phyloP scores from a whole-genome alignment of 2,797 vertebrate species.

The Apodemus agrarius region DNA sequence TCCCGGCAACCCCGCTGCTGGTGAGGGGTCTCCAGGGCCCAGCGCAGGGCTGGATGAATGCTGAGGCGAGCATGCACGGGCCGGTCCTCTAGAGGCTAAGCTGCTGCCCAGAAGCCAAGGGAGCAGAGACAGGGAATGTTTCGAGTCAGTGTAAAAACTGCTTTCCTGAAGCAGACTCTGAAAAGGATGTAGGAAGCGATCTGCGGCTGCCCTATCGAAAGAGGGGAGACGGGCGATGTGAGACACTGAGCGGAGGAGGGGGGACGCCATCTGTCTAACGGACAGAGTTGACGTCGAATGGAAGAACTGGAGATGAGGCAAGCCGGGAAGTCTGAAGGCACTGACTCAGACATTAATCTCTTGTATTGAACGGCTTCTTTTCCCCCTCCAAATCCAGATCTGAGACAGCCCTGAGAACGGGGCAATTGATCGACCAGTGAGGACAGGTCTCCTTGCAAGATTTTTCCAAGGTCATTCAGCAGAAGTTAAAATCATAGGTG shows the following conservation, averaged over 20 bases:
- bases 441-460: not conserved
- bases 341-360: not conserved
- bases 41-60: not conserved
- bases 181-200: not conserved
- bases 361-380: not conserved
- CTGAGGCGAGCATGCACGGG: too few relatives aligned
- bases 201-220: too few relatives aligned
- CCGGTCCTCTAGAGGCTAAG: not conserved
- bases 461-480: not conserved
- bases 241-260: not conserved
- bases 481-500: not conserved
- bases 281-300: not conserved
- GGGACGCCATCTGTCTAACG: not conserved
- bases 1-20: rapidly evolving
- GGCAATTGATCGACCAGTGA: not conserved
- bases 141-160: not conserved
- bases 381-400: not conserved
- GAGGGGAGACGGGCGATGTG: not conserved
- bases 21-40: not conserved
- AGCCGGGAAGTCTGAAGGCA: not conserved
- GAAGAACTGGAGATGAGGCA: not conserved
- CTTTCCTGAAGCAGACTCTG: not conserved
- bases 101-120: not conserved
- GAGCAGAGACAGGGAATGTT: not conserved
- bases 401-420: not conserved